These are phyloP conservation scores for Pseudococcus longispinus DNA, from an alignment of 2,888 invertebrate species.

Conservation along the genomic window DNA sequence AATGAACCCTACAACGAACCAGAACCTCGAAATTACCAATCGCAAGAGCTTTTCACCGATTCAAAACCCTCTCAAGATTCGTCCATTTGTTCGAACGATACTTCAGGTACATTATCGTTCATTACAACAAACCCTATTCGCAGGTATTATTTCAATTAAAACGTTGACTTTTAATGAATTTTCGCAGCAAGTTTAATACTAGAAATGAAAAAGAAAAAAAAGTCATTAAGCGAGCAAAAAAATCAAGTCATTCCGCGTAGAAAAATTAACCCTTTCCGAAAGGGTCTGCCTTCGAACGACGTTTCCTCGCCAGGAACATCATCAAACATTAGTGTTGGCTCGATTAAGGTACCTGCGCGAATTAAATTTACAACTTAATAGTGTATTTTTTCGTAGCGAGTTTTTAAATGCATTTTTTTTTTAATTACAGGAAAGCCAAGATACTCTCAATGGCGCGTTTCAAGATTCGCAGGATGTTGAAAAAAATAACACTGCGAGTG, in stretches of 20 bases:
- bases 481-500: conserved; percentile 67
- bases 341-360: not conserved
- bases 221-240: conserved; percentile 48
- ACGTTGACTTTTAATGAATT: conserved; percentile 4
- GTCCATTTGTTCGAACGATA: conserved; percentile 1
- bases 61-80: not conserved
- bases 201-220: conserved; percentile 51
- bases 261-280: conserved; percentile 57
- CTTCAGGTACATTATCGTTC: conserved; percentile 14
- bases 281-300: conserved; percentile 19
- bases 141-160: conserved; percentile 34
- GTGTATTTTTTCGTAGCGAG: not conserved
- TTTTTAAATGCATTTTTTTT: conserved; percentile 32
- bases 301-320: not conserved
- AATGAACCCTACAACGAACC: not conserved
- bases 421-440: conserved; percentile 38
- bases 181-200: conserved; percentile 41
- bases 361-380: not conserved
- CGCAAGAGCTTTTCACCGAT: conserved; percentile 59
- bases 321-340: not conserved
- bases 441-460: conserved; percentile 63
- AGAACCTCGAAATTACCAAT: conserved; percentile 56
- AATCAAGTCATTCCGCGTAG: conserved; percentile 50
- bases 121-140: not conserved
- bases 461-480: conserved; percentile 70